A percentile compares a stretch with the other conserved stretches of the same genome.
phyloP scores from a whole-genome alignment of 2,113 vertebrate genomes.

The Balaenoptera acutorostrata region DNA sequence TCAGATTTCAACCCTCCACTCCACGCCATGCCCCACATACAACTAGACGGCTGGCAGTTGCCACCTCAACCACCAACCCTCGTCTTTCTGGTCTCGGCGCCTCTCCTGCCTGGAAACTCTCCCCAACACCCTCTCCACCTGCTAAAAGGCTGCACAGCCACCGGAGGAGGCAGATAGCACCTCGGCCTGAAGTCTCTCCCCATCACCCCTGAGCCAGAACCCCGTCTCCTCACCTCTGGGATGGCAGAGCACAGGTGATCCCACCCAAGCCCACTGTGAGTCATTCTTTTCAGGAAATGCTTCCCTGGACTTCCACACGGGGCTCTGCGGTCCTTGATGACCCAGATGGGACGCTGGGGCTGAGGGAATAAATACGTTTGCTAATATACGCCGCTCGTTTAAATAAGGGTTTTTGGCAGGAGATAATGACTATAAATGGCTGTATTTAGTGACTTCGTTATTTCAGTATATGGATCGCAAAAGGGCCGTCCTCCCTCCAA shows the following conservation, averaged over 20 bases:
- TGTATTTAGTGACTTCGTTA: neutral
- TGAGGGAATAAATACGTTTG: neutral
- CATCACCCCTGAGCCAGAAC: neutral
- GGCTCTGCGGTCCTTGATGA: neutral
- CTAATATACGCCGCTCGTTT: neutral
- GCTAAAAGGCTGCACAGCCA: neutral
- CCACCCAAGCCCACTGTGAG: rapidly evolving
- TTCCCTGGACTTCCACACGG: neutral
- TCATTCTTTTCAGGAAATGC: rapidly evolving
- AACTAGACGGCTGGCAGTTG: rapidly evolving
- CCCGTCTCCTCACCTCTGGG: neutral
- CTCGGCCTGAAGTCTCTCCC: neutral
- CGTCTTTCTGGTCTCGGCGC: neutral
- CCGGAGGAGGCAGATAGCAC: rapidly evolving
- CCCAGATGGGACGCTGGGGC: neutral
- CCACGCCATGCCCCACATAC: neutral
- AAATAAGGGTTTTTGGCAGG: neutral
- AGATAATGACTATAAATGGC: neutral
- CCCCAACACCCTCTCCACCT: rapidly evolving
- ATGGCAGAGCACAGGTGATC: neutral
- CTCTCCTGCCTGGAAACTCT: neutral
- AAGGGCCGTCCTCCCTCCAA: neutral
- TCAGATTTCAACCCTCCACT: neutral
- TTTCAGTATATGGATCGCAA: neutral
- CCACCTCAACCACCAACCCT: neutral